Conservation (phyloP, 2,888 invertebrate genomes). For the Drosophila meridiana region DNA sequence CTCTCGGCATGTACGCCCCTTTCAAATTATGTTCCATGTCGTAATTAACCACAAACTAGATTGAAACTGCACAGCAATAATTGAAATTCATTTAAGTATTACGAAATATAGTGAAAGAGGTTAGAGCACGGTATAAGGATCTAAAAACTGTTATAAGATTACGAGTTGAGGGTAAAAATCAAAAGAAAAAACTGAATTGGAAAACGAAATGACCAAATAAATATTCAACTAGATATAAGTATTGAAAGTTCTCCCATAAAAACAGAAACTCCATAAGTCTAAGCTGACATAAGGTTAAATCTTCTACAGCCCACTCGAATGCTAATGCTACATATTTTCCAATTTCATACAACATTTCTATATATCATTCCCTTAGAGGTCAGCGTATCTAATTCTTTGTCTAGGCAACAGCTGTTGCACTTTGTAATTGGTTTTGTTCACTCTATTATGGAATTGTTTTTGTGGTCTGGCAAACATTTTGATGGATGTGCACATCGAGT, state of each 20-base stretch:
- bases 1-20: neutral
- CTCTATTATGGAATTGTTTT: slow-evolving; percentile 30
- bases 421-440: slow-evolving; percentile 36
- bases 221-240: no score
- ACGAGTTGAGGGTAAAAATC: neutral
- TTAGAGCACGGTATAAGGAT: neutral
- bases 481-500: slow-evolving; percentile 48
- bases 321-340: no score
- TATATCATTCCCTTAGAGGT: neutral
- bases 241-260: neutral
- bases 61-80: neutral
- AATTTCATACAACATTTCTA: neutral
- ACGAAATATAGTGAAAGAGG: neutral
- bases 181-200: no score
- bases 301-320: neutral
- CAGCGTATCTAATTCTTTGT: neutral
- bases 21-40: slow-evolving; percentile 4
- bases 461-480: slow-evolving; percentile 45
- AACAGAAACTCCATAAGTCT: neutral
- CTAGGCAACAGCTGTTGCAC: slow-evolving; percentile 7
- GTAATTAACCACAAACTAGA: slow-evolving; percentile 29
- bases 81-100: neutral
- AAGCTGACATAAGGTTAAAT: neutral
- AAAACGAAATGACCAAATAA: neutral
- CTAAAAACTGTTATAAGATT: neutral